Base-by-base conservation (phyloP, 2,113 vertebrate genomes). In the Menura novaehollandiae region DNA sequence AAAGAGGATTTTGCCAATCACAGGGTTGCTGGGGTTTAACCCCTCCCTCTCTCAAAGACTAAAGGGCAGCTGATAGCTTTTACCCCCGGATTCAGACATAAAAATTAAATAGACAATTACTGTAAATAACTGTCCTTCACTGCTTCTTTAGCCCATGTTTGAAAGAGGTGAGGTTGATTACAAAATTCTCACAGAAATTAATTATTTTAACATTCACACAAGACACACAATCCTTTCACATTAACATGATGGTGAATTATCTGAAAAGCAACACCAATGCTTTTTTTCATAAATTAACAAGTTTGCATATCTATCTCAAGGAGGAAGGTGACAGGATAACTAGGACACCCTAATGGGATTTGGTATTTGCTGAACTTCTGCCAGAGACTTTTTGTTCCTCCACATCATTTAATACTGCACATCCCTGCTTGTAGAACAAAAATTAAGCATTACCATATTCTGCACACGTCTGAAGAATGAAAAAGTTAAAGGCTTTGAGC, bases 241-340 rank as follows among this genome's bases (percentile, higher is more conserved):
- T 18, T 55, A 15, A 43, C 6, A 0, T 6, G 28, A 62, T 0
- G 0, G 23, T 22, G 46, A 63, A 51, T 69, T 84, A 69, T 35
- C 32, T 32, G 27, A 85, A 78, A 84, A 82, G 44, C 33, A 82
- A 52, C 22, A 58, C 7, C 15, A 17, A 27, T 19, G 4, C 13
- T 75, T 77, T 75, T 37, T 51, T 59, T 20, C 22, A 33, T 13
- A 63, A 62, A 67, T 63, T 24, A 73, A 20, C 8, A 53, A 17
- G 9, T 53, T 47, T 49, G 32, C 4, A 3, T 2, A 11, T 18
- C 15, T 72, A 0, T 43, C 63, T 79, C 27, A 66, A 58, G 13
- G 39, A 41, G 39, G 39, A 19, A 11, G 4, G 6, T 27, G 37
- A 62, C 5, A 33, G 30, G n/a, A 32, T 5, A 60, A 41, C n/a